phyloP scores from a whole-genome alignment of 2,888 invertebrate genomes.

The Dioctria linearis region DNA sequence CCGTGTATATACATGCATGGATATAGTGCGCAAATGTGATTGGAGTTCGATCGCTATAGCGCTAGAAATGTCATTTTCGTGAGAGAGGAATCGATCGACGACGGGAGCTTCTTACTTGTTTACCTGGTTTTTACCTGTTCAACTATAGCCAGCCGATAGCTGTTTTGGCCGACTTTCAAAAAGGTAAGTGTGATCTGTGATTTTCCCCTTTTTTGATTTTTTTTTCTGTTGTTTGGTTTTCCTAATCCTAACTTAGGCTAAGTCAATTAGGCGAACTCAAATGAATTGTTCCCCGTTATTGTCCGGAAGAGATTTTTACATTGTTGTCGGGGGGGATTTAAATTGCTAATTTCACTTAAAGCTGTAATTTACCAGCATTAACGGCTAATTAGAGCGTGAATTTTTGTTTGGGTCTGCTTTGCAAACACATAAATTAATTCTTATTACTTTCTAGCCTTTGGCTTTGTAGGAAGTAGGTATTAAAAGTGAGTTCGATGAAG shows the following conservation, averaged over 20 bases:
- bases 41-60: neutral
- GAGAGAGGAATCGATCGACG: neutral
- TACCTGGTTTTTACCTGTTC: conserved; percentile 45
- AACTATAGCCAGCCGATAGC: neutral
- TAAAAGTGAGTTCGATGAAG: conserved; percentile 15
- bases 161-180: conserved; percentile 45
- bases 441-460: conserved; percentile 14
- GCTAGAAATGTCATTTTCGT: conserved; percentile 38
- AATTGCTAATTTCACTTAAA: conserved; percentile 34
- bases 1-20: neutral
- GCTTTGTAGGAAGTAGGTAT: conserved; percentile 17
- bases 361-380: neutral
- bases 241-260: conserved; percentile 39
- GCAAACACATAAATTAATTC: neutral
- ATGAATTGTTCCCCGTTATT: too few species aligned
- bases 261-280: conserved; percentile 14
- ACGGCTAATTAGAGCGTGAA: conserved; percentile 28
- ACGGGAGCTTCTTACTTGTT: conserved; percentile 31
- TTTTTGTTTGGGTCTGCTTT: neutral
- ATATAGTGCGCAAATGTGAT: too few species aligned
- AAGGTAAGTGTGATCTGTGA: conserved; percentile 30
- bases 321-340: conserved; percentile 7
- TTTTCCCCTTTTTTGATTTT: conserved; percentile 17
- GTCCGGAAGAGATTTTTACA: neutral
- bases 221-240: neutral